Conservation (phyloP, 1,140 invertebrate genomes). For the Drosophila neocordata region DNA sequence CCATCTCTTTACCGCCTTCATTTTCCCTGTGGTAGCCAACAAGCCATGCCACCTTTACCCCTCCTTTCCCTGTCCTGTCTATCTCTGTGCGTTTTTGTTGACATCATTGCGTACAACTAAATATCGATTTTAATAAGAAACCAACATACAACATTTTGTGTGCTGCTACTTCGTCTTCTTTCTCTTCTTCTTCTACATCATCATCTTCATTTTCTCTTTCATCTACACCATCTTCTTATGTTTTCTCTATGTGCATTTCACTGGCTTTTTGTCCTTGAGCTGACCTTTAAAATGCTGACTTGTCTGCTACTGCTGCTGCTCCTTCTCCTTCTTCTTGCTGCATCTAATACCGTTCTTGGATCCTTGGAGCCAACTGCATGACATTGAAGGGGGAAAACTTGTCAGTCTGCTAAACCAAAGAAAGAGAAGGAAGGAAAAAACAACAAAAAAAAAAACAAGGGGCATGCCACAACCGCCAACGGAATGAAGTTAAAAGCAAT, state of each 20-base stretch:
- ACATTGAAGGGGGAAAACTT: not conserved
- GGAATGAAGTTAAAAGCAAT: conserved; percentile 7
- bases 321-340: not conserved
- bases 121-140: conserved; percentile 70
- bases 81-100: conserved; percentile 24
- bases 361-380: conserved; percentile 7
- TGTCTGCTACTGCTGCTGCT: conserved; percentile 4
- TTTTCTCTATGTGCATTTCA: conserved; percentile 59
- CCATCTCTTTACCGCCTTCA: not conserved
- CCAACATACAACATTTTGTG: conserved; percentile 2
- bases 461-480: not conserved
- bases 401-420: too few species aligned
- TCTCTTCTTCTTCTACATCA: not conserved
- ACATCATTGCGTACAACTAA: conserved; percentile 51
- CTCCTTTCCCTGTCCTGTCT: not conserved
- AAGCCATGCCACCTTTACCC: not conserved
- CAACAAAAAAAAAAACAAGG: too few species aligned
- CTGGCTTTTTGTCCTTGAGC: conserved; percentile 61
- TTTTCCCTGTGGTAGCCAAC: not conserved
- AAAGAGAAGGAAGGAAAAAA: too few species aligned
- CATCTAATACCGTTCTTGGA: conserved; percentile 1
- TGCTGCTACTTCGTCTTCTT: not conserved
- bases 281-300: conserved; percentile 55
- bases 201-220: not conserved
- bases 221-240: not conserved